phyloP scores from a whole-genome alignment of 1,140 invertebrate species.

The Macrotrachela quadricornifera region DNA sequence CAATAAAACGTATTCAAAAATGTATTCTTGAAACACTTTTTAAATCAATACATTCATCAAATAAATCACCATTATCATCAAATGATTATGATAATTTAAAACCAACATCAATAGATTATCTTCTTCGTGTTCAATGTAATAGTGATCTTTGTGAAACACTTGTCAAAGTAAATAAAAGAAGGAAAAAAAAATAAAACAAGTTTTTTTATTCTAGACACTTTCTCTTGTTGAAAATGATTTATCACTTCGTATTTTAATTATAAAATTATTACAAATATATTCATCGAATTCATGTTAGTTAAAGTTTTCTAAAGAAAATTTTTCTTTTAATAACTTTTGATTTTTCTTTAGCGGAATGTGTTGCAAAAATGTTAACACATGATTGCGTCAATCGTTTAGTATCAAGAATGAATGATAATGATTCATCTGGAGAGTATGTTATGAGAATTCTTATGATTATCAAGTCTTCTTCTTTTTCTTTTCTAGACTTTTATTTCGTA shows the following conservation, averaged over 20 bases:
- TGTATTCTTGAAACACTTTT: slow-evolving; percentile 2
- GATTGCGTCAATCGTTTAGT: slow-evolving; percentile 20
- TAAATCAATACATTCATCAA: not conserved
- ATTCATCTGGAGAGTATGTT: slow-evolving; percentile 17
- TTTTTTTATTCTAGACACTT: slow-evolving; percentile 18
- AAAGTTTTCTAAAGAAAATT: not conserved
- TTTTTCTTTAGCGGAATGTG: slow-evolving; percentile 20
- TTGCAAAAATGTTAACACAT: slow-evolving; percentile 24
- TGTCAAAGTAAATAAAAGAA: slow-evolving; percentile 17
- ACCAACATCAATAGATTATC: slow-evolving; percentile 18
- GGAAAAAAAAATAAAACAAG: not conserved
- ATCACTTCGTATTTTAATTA: slow-evolving; percentile 17
- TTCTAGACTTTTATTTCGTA: slow-evolving; percentile 19
- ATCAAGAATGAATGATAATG: slow-evolving; percentile 19
- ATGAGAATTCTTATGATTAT: not conserved
- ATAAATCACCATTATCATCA: not conserved
- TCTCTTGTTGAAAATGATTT: slow-evolving; percentile 24
- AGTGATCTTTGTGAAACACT: slow-evolving; percentile 29
- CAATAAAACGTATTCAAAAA: not conserved
- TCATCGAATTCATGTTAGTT: slow-evolving; percentile 23
- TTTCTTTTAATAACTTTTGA: not conserved
- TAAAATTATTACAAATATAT: slow-evolving; percentile 23
- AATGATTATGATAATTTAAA: slow-evolving; percentile 17
- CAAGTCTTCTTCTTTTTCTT: not conserved
- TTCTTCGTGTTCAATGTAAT: slow-evolving; percentile 20